Evolutionary conservation across 1,140 invertebrate genomes (phyloP).

Genomic region (Araneus ventricosus): DNA sequence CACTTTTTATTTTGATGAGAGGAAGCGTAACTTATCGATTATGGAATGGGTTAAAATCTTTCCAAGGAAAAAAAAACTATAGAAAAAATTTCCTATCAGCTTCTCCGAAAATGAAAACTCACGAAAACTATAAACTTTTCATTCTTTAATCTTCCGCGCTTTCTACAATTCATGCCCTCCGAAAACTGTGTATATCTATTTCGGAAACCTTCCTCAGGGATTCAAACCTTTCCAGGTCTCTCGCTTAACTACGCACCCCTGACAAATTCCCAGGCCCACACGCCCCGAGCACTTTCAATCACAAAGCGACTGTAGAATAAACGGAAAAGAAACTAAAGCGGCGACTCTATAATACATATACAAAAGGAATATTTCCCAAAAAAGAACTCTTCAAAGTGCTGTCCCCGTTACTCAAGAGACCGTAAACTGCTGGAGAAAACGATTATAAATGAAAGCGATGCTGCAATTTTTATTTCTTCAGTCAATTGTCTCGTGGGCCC

Average conservation of each 20-base stretch:
- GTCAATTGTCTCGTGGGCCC: conserved; percentile 29
- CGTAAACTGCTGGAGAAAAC: conserved; percentile 60
- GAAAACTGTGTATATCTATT: background rate
- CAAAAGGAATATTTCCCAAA: conserved; percentile 66
- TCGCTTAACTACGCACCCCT: conserved; percentile 26
- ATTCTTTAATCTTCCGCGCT: background rate
- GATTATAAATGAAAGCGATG: conserved; percentile 73
- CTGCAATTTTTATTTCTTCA: conserved; percentile 44
- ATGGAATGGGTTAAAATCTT: background rate
- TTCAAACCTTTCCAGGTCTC: background rate
- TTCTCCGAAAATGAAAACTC: background rate
- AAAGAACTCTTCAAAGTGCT: conserved; percentile 67
- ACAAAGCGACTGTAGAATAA: conserved; percentile 59
- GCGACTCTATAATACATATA: conserved; percentile 71
- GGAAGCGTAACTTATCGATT: too few relatives aligned
- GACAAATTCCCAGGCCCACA: conserved; percentile 44
- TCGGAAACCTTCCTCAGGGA: background rate
- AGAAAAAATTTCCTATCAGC: background rate
- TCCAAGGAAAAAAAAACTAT: background rate
- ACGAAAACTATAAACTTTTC: background rate
- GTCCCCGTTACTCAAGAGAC: conserved; percentile 71
- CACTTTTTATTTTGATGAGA: too few relatives aligned
- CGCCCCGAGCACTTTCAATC: conserved; percentile 60
- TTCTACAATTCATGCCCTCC: background rate
- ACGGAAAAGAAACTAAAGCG: conserved; percentile 32